Base-by-base conservation (phyloP, 1,140 invertebrate species). In the Lucilia sericata region DNA sequence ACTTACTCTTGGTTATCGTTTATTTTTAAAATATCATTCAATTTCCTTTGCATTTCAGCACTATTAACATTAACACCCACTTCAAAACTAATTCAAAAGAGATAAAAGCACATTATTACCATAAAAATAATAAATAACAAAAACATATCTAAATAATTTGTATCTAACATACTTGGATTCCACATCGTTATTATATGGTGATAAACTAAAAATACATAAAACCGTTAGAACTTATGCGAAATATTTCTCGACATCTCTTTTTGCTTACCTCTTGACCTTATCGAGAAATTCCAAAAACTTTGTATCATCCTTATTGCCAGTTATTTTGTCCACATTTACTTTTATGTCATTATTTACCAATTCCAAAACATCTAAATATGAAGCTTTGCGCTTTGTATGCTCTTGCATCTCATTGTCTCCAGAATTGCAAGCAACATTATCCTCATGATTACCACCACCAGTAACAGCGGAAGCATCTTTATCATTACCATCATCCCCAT, bases 211-310 rank as follows among this genome's bases (percentile, higher is more conserved):
- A 85, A n/a, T 21, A n/a, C 60, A 74, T 0, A 80, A 84, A 84
- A 80, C 17, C 10, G 0, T 55, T 14, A 17, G 51, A 55, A 17
- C 12, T 17, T 51, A 51, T 55, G 12, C 7, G 17, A 8, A 55
- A 55, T 55, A 1, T 14, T 55, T 55, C 17, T 42, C 42, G 10
- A 7, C 14, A 55, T 55, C 17, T 55, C 5, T 36, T 80, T 8
- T 34, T 13, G 80, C 87, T 85, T 51, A 90, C 89, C 89, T 89
- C 82, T 89, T 90, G 51, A 89, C 87, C 83, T 89, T 88, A 9
- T 87, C 89, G 47, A 90, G 80, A 86, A 90, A 90, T 74, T 89
- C 87, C 47, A 89, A 87, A 19, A 90, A 90, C 8, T 88, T 88
- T 25, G 86, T 87, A 42, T 90, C 88, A 30, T 90, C 87, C 70